Conservation (phyloP, 2,888 invertebrate genomes). For the Apotomis betuletana region DNA sequence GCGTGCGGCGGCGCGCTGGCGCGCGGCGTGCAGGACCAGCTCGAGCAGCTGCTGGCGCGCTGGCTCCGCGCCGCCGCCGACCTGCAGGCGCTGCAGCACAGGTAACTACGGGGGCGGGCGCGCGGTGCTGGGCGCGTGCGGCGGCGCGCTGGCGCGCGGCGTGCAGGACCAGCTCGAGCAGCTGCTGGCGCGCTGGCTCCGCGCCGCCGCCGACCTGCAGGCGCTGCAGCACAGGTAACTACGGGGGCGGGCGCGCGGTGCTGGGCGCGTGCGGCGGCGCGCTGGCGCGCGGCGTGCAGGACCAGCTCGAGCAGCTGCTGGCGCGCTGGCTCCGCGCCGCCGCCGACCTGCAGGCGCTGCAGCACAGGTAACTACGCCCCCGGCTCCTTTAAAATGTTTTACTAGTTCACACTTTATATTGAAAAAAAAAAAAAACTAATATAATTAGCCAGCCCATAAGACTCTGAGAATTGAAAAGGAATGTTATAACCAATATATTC, state of each 20-base stretch:
- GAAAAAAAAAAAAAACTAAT: too few relatives aligned
- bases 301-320: slow-evolving; percentile 83
- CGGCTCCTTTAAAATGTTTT: too few relatives aligned
- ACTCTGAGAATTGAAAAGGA: too few relatives aligned
- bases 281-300: slow-evolving; percentile 82
- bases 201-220: slow-evolving; percentile 61
- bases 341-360: slow-evolving; percentile 50
- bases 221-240: slow-evolving; percentile 44
- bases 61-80: slow-evolving; percentile 80
- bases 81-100: slow-evolving; percentile 45
- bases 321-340: slow-evolving; percentile 82
- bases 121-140: slow-evolving; percentile 80
- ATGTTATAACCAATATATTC: too few relatives aligned
- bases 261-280: slow-evolving; percentile 79
- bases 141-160: slow-evolving; percentile 78
- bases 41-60: slow-evolving; percentile 82
- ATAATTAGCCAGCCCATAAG: too few relatives aligned
- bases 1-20: slow-evolving; percentile 82
- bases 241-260: slow-evolving; percentile 67
- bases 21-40: slow-evolving; percentile 81
- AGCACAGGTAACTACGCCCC: slow-evolving; percentile 49
- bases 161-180: slow-evolving; percentile 84
- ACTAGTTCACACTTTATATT: too few relatives aligned
- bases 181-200: slow-evolving; percentile 83
- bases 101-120: slow-evolving; percentile 49